Evolutionary conservation across 64 coral and sea anemone species (phyloP).

Genomic region (Astreopora myriophthalma): DNA sequence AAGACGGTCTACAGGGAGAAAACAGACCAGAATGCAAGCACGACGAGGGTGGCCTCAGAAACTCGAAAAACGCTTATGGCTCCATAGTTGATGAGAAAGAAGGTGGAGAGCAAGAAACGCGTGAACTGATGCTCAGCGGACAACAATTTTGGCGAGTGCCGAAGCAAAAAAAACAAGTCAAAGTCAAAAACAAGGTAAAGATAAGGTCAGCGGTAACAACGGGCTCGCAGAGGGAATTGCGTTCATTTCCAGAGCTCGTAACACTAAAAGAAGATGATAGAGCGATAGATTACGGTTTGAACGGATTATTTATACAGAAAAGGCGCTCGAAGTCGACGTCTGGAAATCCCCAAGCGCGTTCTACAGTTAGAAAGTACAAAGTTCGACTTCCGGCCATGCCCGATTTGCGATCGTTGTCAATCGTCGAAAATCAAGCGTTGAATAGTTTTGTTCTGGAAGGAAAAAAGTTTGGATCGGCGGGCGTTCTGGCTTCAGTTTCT

Average conservation of each 20-base stretch:
- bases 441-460: not conserved
- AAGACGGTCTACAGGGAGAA: not conserved
- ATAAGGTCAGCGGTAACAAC: not conserved
- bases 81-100: not conserved
- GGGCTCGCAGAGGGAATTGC: not conserved
- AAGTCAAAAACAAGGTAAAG: not conserved
- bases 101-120: not conserved
- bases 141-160: not conserved
- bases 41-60: not conserved
- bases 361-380: not conserved
- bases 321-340: not conserved
- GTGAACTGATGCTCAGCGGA: not conserved
- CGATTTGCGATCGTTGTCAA: conserved; percentile 2
- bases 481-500: not conserved
- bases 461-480: not conserved
- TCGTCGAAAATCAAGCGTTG: not conserved
- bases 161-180: not conserved
- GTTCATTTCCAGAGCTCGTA: not conserved
- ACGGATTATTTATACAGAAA: not conserved
- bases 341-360: not conserved
- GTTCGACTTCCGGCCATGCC: conserved; percentile 28
- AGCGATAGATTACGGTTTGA: not conserved
- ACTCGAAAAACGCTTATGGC: not conserved
- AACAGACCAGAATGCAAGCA: not conserved
- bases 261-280: not conserved